Percentiles rank a stretch among this genome's conserved stretches.
Evolutionary conservation across 1,140 invertebrate genomes (phyloP).

Genomic region (Euschistus heros): DNA sequence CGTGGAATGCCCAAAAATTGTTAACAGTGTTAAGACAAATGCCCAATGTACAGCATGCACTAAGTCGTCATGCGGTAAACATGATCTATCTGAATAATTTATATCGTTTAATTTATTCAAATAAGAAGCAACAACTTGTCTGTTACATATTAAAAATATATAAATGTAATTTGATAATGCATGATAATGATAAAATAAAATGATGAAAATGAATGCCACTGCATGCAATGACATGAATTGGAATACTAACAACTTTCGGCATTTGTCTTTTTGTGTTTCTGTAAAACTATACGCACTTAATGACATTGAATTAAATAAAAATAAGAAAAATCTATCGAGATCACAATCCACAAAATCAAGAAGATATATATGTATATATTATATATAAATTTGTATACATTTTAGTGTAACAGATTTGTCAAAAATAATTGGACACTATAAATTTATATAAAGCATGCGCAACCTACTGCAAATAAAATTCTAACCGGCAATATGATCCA

Average conservation of each 20-base stretch:
- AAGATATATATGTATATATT: neutral
- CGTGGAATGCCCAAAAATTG: constrained; percentile 4
- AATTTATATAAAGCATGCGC: constrained; percentile 13
- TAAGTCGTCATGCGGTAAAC: constrained; percentile 5
- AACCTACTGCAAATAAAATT: constrained; percentile 27
- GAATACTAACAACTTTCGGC: neutral
- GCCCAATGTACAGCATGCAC: constrained; percentile 6
- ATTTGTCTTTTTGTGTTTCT: constrained; percentile 12
- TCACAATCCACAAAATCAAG: constrained; percentile 16
- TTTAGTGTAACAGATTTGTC: constrained; percentile 11
- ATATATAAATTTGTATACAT: neutral
- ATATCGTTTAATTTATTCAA: no score
- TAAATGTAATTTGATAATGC: no score
- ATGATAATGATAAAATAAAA: constrained; percentile 8
- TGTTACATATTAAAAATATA: no score
- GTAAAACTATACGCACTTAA: constrained; percentile 4
- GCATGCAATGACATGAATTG: constrained; percentile 7
- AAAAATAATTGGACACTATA: constrained; percentile 18
- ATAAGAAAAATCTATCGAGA: constrained; percentile 9
- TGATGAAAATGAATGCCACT: constrained; percentile 5
- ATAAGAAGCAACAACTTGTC: no score
- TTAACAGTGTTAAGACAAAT: constrained; percentile 3
- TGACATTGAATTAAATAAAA: constrained; percentile 4
- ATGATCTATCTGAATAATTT: constrained; percentile 4
- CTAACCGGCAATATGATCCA: constrained; percentile 20